Percentiles rank a stretch among this genome's conserved stretches.
phyloP scores from a whole-genome alignment of 2,113 vertebrate species.

The Syrmaticus mikado region DNA sequence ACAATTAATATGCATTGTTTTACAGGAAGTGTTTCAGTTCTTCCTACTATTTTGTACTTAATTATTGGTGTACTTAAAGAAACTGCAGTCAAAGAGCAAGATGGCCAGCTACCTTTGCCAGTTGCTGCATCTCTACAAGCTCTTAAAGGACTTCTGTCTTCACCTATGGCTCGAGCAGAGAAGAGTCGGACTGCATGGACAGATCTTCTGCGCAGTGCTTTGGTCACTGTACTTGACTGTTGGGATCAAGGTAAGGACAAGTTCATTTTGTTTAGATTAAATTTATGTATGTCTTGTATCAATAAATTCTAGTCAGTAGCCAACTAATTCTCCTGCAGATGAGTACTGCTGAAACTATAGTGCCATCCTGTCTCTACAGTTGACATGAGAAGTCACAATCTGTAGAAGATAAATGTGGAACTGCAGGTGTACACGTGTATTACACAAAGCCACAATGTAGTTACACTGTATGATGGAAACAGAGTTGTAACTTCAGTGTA shows the following conservation, averaged over 20 bases:
- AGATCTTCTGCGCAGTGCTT: slow-evolving; percentile 84
- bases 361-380: background rate
- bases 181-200: slow-evolving; percentile 89
- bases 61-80: slow-evolving; percentile 89
- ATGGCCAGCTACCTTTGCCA: slow-evolving; percentile 70
- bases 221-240: slow-evolving; percentile 84
- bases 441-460: background rate
- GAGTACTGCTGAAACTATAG: background rate
- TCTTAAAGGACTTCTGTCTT: slow-evolving; percentile 85
- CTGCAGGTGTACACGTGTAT: background rate
- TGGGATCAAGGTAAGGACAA: slow-evolving; percentile 82
- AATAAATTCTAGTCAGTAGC: background rate
- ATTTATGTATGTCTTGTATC: background rate
- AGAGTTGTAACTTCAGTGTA: background rate
- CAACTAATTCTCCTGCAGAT: background rate
- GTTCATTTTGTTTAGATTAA: background rate
- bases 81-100: slow-evolving; percentile 76
- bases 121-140: slow-evolving; percentile 85
- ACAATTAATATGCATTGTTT: background rate
- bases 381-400: background rate
- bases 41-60: slow-evolving; percentile 92
- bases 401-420: background rate
- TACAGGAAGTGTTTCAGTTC: slow-evolving; percentile 92
- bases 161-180: slow-evolving; percentile 90
- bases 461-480: rapidly evolving